A percentile compares a stretch with the other conserved stretches of the same genome.
Conservation (phyloP, 1,140 invertebrate species). For the Melipona quadrifasciata region DNA sequence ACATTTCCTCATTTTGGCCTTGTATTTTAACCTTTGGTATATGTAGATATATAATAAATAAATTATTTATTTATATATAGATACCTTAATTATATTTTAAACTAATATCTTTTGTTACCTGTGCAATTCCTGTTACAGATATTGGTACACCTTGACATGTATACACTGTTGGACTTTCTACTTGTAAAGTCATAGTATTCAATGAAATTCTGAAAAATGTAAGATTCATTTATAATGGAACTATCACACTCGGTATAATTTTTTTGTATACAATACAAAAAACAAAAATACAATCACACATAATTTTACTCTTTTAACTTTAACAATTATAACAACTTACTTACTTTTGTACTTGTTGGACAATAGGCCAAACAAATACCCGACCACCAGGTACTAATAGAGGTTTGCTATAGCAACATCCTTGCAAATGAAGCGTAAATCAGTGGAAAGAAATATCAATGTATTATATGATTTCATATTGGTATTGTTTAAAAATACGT, state of each 20-base stretch:
- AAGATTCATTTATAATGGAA: background rate
- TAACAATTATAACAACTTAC: constrained; percentile 45
- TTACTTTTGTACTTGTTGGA: constrained; percentile 97
- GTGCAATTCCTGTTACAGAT: constrained; percentile 97
- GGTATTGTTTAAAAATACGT: background rate
- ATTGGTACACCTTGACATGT: constrained; percentile 98
- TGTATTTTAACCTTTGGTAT: constrained; percentile 94
- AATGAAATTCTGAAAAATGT: constrained; percentile 90
- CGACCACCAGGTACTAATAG: constrained; percentile 96
- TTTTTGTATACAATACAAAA: background rate
- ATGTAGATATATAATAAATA: constrained; percentile 16
- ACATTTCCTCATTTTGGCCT: constrained; percentile 98
- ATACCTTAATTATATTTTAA: background rate
- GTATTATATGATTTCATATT: background rate
- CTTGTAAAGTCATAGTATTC: constrained; percentile 97
- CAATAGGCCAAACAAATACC: constrained; percentile 97
- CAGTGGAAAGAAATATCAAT: background rate
- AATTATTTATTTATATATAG: background rate
- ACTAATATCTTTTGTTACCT: constrained; percentile 83
- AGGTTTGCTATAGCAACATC: constrained; percentile 96
- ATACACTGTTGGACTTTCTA: constrained; percentile 95
- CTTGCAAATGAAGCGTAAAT: constrained; percentile 79
- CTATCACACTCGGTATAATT: background rate
- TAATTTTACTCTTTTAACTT: background rate
- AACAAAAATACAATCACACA: background rate